These are phyloP conservation scores for Temnothorax nylanderi DNA, from an alignment of 1,140 invertebrate species.

Conservation along the genomic window DNA sequence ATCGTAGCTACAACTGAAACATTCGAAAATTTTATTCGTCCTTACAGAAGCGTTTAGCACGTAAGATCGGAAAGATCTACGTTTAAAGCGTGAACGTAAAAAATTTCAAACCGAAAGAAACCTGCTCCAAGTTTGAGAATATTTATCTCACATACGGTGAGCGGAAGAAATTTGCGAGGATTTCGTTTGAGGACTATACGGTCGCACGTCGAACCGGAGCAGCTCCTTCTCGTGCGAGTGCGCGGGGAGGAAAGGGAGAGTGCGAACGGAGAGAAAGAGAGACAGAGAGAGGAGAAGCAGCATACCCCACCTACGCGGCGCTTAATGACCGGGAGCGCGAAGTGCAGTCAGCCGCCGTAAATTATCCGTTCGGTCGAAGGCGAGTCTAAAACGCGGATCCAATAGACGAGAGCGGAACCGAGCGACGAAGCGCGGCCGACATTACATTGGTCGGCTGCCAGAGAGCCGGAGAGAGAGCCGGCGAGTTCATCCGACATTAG, in stretches of 20 bases:
- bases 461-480: slow-evolving; percentile 49
- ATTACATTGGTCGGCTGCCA: slow-evolving; percentile 71
- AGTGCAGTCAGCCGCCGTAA: slow-evolving; percentile 57
- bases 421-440: slow-evolving; percentile 58
- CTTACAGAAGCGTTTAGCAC: background rate
- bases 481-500: slow-evolving; percentile 66
- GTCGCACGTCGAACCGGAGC: slow-evolving; percentile 12
- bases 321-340: slow-evolving; percentile 50
- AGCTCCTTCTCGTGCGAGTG: background rate
- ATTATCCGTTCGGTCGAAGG: slow-evolving; percentile 57
- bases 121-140: slow-evolving; percentile 24
- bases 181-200: slow-evolving; percentile 40
- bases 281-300: background rate
- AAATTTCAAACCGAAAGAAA: slow-evolving; percentile 13
- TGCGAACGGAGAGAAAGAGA: background rate
- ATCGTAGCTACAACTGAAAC: background rate
- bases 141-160: slow-evolving; percentile 15
- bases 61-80: background rate
- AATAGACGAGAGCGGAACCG: slow-evolving; percentile 46
- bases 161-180: slow-evolving; percentile 44
- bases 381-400: slow-evolving; percentile 59
- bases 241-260: background rate
- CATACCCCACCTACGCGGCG: slow-evolving; percentile 14
- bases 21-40: slow-evolving; percentile 1
- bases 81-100: slow-evolving; percentile 23